A percentile compares a stretch with the other conserved stretches of the same genome.
phyloP scores from a whole-genome alignment of 1,140 invertebrate species.

The Mycetomoellerius zeteki region DNA sequence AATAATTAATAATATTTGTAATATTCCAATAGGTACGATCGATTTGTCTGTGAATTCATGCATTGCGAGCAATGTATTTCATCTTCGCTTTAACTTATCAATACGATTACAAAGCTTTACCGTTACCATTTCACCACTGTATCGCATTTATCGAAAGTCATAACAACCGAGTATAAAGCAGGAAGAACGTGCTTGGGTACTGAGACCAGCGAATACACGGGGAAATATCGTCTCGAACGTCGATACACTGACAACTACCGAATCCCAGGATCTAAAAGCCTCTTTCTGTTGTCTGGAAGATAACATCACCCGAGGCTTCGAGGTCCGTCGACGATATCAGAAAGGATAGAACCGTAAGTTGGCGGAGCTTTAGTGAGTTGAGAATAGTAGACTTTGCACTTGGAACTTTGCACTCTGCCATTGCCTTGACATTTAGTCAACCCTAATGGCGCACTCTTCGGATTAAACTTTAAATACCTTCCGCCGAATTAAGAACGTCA shows the following conservation, averaged over 20 bases:
- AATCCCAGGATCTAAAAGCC: conserved; percentile 77
- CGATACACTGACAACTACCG: conserved; percentile 37
- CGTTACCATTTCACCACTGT: neutral
- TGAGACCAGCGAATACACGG: conserved; percentile 27
- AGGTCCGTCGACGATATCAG: conserved; percentile 70
- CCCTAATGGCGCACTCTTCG: conserved; percentile 81
- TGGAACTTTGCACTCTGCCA: conserved; percentile 81
- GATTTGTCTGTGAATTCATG: neutral
- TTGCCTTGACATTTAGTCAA: conserved; percentile 80
- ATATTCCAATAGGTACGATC: neutral
- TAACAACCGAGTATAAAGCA: conserved; percentile 2
- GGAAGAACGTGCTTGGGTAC: conserved; percentile 9
- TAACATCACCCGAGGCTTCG: conserved; percentile 69
- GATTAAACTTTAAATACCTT: conserved; percentile 84
- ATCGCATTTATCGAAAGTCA: conserved; percentile 28
- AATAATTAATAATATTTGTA: no score
- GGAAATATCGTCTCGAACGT: conserved; percentile 36
- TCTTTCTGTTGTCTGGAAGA: conserved; percentile 83
- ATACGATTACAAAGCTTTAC: neutral
- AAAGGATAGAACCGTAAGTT: conserved; percentile 65
- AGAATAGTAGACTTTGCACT: conserved; percentile 83
- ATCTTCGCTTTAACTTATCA: conserved; percentile 3
- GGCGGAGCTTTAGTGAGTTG: conserved; percentile 46
- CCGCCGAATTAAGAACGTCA: conserved; percentile 77
- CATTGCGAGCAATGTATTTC: neutral